Evolutionary conservation across 2,113 vertebrate genomes (phyloP), one percentile per base, ranked within the genome.

Genomic region (Aythya baeri): DNA sequence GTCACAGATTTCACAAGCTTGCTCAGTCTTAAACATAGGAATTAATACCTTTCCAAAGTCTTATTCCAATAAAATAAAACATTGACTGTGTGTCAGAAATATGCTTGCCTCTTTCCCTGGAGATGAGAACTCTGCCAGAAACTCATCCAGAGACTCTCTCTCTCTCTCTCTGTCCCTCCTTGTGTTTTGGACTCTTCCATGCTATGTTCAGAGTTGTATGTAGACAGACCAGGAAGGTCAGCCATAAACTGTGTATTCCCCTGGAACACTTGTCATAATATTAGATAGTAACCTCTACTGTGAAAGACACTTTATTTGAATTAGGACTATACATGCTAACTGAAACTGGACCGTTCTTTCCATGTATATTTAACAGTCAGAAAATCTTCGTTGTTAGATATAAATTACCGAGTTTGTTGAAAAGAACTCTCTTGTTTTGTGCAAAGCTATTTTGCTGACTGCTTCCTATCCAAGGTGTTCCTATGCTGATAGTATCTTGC

Each of bases 401-500:
- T 50, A 65, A 89, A 84, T 76, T 86, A 44, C 29, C 8, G 46
- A 57, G 21, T 65, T 32, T 75, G 84, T 87, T 43, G 62, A 83
- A 85, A 92, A 75, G 22, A 38, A 31, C 12, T 26, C 38, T 49
- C 44, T 83, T 71, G 21, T 78, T 95, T 82, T 63, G 68, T 23
- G 5, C 43, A 79, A 66, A 91, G 55, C 10, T 79, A 0, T 96
- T 95, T 81, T 97, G 94, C 93, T 97, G 96, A 96, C 90, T 92
- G 29, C 26, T 31, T 91, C 52, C 26, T 88, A 83, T 58, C 55
- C 78, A 92, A 93, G 81, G 88, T 91, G 91, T 86, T 93, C 76
- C 59, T 76, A 5, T 59, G 85, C 80, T 95, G 92, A 95, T 95
- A 95, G 36, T 75, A 96, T 96, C 88, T 95, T 96, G 78, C 88